A percentile compares a stretch with the other conserved stretches of the same genome.
Evolutionary conservation across 2,113 vertebrate genomes (phyloP).

Genomic region (Protobothrops flavoviridis): DNA sequence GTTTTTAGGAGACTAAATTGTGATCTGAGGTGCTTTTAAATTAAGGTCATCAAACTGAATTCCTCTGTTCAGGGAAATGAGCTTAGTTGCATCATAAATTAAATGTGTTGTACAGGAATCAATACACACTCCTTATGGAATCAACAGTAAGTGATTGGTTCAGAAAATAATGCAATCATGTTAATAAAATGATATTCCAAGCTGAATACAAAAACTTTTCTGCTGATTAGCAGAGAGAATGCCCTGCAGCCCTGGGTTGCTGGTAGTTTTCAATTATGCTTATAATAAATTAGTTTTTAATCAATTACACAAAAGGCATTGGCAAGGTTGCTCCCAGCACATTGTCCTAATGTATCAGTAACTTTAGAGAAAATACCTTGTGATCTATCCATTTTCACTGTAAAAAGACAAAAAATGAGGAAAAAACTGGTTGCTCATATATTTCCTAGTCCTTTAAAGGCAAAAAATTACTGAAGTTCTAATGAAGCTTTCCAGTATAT

Average conservation of each 20-base stretch:
- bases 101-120: neutral
- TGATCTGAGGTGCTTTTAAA: conserved; percentile 1
- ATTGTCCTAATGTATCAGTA: neutral
- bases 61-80: neutral
- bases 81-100: neutral
- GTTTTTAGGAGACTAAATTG: neutral
- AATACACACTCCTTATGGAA: neutral
- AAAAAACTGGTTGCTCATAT: neutral
- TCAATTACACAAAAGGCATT: neutral
- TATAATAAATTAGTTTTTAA: neutral
- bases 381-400: neutral
- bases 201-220: neutral
- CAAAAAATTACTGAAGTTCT: neutral
- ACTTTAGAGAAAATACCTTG: neutral
- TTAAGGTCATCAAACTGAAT: neutral
- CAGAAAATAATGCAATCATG: neutral
- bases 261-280: neutral
- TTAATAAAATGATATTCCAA: neutral
- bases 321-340: neutral
- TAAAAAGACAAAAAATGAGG: neutral
- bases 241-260: neutral
- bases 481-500: neutral
- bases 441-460: neutral
- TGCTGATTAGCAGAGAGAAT: neutral
- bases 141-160: neutral